phyloP scores from a whole-genome alignment of 2,113 vertebrate species.

The Brachyistius frenatus region DNA sequence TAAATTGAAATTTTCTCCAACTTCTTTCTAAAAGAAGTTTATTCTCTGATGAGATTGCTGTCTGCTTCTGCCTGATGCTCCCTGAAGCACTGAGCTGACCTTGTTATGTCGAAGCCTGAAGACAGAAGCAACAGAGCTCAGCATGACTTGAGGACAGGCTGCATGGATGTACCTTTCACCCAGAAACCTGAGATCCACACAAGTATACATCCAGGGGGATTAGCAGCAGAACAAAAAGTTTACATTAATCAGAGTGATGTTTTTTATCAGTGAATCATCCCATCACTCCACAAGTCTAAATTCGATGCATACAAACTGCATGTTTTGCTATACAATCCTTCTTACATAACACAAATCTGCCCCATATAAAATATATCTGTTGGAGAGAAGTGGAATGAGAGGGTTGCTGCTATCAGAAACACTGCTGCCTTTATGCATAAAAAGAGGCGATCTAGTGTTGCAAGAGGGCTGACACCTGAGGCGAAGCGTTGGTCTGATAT shows the following conservation, averaged over 20 bases:
- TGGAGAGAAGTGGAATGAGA: neutral
- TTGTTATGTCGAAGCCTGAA: conserved; percentile 20
- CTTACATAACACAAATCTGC: neutral
- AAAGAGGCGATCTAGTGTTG: conserved; percentile 21
- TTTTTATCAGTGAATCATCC: too few relatives aligned
- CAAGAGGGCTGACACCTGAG: conserved; percentile 18
- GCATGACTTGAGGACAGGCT: neutral
- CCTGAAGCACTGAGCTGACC: neutral
- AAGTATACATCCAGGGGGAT: neutral
- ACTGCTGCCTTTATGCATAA: conserved; percentile 52
- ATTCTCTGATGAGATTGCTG: too few relatives aligned
- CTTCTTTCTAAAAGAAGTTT: too few relatives aligned
- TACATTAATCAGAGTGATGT: too few relatives aligned
- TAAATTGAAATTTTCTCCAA: neutral
- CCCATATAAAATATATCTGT: neutral
- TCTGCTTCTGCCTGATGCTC: neutral
- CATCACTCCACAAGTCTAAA: too few relatives aligned
- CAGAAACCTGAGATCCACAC: conserved; percentile 30
- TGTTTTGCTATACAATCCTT: neutral
- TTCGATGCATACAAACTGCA: neutral
- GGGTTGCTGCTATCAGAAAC: conserved; percentile 11
- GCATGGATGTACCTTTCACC: conserved; percentile 23
- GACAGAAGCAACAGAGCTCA: conserved; percentile 2
- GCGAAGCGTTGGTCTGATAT: conserved; percentile 29
- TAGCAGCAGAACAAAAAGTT: neutral